Conservation (phyloP, 2,888 invertebrate species). For the Eristalis intricaria region DNA sequence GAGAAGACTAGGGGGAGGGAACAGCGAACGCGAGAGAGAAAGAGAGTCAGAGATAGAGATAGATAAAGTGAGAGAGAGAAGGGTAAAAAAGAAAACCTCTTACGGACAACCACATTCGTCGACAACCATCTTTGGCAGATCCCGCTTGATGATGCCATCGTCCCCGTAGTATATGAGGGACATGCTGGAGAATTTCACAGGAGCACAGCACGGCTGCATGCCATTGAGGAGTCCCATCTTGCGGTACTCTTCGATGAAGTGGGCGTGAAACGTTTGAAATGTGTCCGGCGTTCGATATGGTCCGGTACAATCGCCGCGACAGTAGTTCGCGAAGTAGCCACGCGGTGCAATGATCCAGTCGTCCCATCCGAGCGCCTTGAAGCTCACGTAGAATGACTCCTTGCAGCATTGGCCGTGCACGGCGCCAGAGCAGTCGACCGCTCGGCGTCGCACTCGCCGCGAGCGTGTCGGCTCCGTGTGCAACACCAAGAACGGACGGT, state of each 20-base stretch:
- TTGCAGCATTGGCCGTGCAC: slow-evolving; percentile 89
- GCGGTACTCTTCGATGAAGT: slow-evolving; percentile 94
- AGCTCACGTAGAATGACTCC: slow-evolving; percentile 94
- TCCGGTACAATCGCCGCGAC: slow-evolving; percentile 92
- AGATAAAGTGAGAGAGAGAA: background rate
- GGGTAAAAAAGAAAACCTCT: background rate
- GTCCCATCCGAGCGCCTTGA: slow-evolving; percentile 95
- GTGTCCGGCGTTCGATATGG: slow-evolving; percentile 90
- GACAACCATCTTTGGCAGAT: slow-evolving; percentile 97
- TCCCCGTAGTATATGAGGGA: slow-evolving; percentile 95
- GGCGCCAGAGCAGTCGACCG: slow-evolving; percentile 89
- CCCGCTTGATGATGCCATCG: slow-evolving; percentile 93
- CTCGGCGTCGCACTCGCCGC: slow-evolving; percentile 88
- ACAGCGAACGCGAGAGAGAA: background rate
- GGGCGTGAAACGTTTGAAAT: slow-evolving; percentile 93
- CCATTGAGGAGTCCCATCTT: slow-evolving; percentile 88
- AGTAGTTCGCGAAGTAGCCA: slow-evolving; percentile 97
- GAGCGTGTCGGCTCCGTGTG: slow-evolving; percentile 88
- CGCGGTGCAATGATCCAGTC: slow-evolving; percentile 96
- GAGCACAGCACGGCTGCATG: slow-evolving; percentile 95
- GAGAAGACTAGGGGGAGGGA: too few species aligned
- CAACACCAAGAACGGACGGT: slow-evolving; percentile 92
- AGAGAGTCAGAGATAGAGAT: background rate
- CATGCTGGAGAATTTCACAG: slow-evolving; percentile 95
- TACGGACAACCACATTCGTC: slow-evolving; percentile 97